These are phyloP conservation scores for Protophormia terraenovae DNA, from an alignment of 2,888 invertebrate species.

Conservation along the genomic window DNA sequence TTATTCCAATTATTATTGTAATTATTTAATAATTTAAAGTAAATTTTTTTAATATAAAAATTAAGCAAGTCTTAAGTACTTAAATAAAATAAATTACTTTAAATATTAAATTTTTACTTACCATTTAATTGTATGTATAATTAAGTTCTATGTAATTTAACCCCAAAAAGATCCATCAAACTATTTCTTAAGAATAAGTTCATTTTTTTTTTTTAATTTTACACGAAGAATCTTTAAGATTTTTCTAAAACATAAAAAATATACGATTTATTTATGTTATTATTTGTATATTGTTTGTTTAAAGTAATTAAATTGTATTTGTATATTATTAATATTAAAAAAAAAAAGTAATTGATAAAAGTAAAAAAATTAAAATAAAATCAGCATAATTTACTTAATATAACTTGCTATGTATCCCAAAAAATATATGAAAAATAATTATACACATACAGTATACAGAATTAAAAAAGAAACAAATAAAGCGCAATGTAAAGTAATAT, in stretches of 20 bases:
- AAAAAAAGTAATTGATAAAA: not conserved
- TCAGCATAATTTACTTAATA: constrained; percentile 40
- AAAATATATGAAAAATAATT: constrained; percentile 25
- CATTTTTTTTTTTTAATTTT: constrained; percentile 2
- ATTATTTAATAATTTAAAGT: constrained; percentile 32
- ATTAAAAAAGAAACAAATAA: constrained; percentile 39
- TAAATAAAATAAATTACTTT: constrained; percentile 10
- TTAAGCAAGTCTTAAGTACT: not conserved
- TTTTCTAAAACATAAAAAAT: not conserved
- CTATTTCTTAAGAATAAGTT: not conserved
- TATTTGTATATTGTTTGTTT: constrained; percentile 21
- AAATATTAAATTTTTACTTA: constrained; percentile 8
- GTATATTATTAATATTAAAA: constrained; percentile 39
- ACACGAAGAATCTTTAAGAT: constrained; percentile 46
- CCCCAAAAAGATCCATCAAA: not conserved
- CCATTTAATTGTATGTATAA: not conserved
- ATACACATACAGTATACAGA: constrained; percentile 19
- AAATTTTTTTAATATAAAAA: not conserved
- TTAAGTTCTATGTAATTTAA: not conserved
- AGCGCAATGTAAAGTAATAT: constrained; percentile 41
- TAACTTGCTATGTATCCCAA: constrained; percentile 58
- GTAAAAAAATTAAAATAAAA: not conserved
- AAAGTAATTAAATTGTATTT: constrained; percentile 11
- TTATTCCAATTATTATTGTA: not conserved
- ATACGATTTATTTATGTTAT: constrained; percentile 15